A percentile compares a stretch with the other conserved stretches of the same genome.
phyloP scores from a whole-genome alignment of 1,140 invertebrate species.

The Musca vetustissima region DNA sequence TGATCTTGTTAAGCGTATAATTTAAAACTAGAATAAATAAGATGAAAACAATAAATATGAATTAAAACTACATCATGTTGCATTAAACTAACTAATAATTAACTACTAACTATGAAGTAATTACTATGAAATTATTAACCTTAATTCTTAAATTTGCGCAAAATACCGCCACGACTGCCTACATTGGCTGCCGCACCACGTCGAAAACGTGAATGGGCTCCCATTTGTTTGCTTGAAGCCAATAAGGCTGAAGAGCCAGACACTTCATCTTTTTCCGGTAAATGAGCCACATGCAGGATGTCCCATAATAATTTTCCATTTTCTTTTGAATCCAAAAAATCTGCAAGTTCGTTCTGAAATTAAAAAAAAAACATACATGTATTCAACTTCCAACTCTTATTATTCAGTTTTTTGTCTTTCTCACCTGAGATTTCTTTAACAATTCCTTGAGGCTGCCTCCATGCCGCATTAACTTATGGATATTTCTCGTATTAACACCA shows the following conservation, averaged over 20 bases:
- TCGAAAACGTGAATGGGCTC: constrained; percentile 46
- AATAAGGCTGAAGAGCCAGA: constrained; percentile 38
- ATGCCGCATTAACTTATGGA: constrained; percentile 75
- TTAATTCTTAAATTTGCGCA: constrained; percentile 26
- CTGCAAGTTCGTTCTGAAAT: constrained; percentile 64
- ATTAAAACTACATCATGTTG: too few relatives aligned
- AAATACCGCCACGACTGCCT: constrained; percentile 3
- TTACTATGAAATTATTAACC: neutral
- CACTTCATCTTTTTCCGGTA: constrained; percentile 56
- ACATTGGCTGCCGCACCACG: constrained; percentile 37
- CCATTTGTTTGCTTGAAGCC: constrained; percentile 45
- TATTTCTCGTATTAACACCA: constrained; percentile 86
- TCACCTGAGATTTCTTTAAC: constrained; percentile 57
- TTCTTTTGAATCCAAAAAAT: constrained; percentile 68
- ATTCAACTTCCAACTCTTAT: neutral
- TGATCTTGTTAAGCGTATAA: too few relatives aligned
- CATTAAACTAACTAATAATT: too few relatives aligned
- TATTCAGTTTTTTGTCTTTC: neutral
- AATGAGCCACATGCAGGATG: constrained; percentile 64
- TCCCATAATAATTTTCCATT: constrained; percentile 64
- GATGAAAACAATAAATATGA: too few relatives aligned
- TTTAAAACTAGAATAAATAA: too few relatives aligned
- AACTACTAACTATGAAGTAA: too few relatives aligned
- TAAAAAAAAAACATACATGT: neutral
- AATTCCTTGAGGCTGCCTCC: constrained; percentile 74